phyloP scores from a whole-genome alignment of 2,113 vertebrate species.

The Lynx canadensis region DNA sequence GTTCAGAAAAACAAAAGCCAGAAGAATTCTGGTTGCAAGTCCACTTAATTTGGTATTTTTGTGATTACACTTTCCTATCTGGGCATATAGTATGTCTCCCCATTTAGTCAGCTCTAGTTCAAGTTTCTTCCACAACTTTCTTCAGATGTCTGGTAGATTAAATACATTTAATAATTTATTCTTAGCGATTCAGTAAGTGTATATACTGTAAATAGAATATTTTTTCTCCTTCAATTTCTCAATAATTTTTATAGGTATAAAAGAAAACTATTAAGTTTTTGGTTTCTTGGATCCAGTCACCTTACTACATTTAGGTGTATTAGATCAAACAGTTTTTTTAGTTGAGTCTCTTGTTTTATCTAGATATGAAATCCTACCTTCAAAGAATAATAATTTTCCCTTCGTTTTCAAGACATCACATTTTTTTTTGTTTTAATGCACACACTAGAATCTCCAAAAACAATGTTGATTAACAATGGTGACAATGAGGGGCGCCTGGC shows the following conservation, averaged over 20 bases:
- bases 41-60: not conserved
- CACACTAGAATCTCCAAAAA: not conserved
- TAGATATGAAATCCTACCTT: not conserved
- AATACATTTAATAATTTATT: not conserved
- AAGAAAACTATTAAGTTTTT: not conserved
- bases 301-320: not conserved
- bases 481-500: not conserved
- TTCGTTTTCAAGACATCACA: not conserved
- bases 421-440: not conserved
- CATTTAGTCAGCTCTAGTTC: not conserved
- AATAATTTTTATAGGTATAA: not conserved
- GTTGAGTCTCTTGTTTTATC: not conserved
- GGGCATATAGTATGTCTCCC: not conserved
- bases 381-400: not conserved
- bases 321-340: not conserved
- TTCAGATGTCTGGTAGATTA: not conserved
- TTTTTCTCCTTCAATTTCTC: not conserved
- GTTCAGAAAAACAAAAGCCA: not conserved
- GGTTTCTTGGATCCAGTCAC: not conserved
- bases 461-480: not conserved
- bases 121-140: not conserved
- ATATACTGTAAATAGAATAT: not conserved
- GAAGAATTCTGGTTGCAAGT: not conserved
- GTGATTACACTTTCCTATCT: not conserved
- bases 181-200: not conserved